These are phyloP conservation scores for Lytechinus pictus DNA, from an alignment of 35 echinoderm and acorn worm genomes.

Conservation along the genomic window DNA sequence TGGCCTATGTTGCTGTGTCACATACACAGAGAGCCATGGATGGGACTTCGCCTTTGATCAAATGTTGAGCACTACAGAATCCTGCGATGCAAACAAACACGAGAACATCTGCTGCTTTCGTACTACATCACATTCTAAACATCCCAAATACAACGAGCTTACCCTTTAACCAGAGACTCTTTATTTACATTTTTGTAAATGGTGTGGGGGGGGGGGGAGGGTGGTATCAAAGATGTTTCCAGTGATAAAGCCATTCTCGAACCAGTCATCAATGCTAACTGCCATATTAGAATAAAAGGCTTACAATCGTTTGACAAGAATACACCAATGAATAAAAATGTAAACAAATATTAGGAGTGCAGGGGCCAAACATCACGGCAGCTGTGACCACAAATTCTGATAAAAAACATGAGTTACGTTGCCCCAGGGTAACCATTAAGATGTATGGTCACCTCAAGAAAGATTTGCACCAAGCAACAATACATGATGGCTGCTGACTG, in stretches of 20 bases:
- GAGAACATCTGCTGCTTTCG: neutral
- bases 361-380: neutral
- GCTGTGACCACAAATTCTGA: neutral
- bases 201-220: neutral
- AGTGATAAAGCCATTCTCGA: neutral
- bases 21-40: neutral
- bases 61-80: neutral
- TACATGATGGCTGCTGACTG: neutral
- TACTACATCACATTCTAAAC: neutral
- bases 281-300: neutral
- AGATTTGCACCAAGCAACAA: neutral
- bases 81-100: neutral
- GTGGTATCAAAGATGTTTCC: neutral
- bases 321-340: neutral
- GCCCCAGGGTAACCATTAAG: neutral
- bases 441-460: neutral
- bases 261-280: neutral
- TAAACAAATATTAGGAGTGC: neutral
- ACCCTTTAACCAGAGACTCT: neutral
- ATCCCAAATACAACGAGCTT: neutral
- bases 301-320: neutral
- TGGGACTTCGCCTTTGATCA: neutral
- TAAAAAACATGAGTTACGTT: neutral
- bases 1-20: neutral
- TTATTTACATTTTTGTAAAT: neutral